Percentiles rank a stretch among this genome's conserved stretches.
phyloP scores from a whole-genome alignment of 2,888 invertebrate genomes.

The Oxycera nigricornis region DNA sequence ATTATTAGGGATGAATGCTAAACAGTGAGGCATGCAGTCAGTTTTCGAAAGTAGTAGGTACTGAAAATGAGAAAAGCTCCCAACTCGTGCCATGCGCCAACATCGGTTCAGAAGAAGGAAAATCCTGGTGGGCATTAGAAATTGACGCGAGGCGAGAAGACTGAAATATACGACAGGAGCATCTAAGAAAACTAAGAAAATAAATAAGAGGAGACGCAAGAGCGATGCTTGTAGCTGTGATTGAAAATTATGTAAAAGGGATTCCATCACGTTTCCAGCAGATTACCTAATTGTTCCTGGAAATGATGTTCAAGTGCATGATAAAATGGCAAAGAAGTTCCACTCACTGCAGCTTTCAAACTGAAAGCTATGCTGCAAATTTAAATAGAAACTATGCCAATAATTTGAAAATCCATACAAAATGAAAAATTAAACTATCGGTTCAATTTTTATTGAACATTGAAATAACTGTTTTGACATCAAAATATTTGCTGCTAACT shows the following conservation, averaged over 20 bases:
- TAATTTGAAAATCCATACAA: no score
- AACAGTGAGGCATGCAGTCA: slow-evolving; percentile 24
- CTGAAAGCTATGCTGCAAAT: no score
- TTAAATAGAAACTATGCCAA: no score
- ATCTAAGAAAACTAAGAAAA: no score
- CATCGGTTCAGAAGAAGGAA: not conserved
- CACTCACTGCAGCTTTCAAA: not conserved
- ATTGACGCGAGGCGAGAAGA: not conserved
- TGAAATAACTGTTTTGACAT: no score
- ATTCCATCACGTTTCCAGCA: slow-evolving; percentile 14
- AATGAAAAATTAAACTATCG: no score
- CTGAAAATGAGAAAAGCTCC: not conserved
- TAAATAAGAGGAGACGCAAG: not conserved
- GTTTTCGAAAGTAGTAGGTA: not conserved
- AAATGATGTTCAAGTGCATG: not conserved
- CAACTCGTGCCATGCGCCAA: not conserved
- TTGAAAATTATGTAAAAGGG: slow-evolving; percentile 37
- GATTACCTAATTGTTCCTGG: slow-evolving; percentile 15
- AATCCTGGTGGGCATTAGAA: not conserved
- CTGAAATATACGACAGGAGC: not conserved
- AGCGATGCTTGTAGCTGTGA: slow-evolving; percentile 12
- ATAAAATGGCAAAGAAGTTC: not conserved
- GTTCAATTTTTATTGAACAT: no score
- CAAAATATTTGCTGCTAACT: no score
- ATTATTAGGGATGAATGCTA: slow-evolving; percentile 38